A percentile compares a stretch with the other conserved stretches of the same genome.
Evolutionary conservation across 92 coral and sea anemone species (phyloP).

Genomic region (Epizoanthus stellaris): DNA sequence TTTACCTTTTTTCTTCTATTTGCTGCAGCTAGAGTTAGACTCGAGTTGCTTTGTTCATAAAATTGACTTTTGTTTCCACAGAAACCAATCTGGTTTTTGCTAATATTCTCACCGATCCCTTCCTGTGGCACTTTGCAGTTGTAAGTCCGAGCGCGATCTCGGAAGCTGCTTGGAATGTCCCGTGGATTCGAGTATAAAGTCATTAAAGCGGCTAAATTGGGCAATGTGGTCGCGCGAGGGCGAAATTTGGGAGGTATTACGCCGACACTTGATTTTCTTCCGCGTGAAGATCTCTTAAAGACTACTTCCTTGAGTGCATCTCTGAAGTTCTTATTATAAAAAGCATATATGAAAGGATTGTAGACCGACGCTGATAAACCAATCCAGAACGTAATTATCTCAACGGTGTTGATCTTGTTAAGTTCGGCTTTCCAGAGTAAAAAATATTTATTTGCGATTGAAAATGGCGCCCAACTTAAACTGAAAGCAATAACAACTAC

Average conservation of each 20-base stretch:
- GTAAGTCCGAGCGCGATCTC: constrained; percentile 4
- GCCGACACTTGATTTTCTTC: not conserved
- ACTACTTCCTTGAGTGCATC: constrained; percentile 69
- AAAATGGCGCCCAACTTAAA: constrained; percentile 83
- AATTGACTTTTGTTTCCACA: not conserved
- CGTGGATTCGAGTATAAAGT: not conserved
- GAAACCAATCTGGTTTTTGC: not conserved
- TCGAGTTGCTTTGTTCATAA: not conserved
- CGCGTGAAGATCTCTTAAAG: constrained; percentile 29
- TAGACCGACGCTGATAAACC: constrained; percentile 80
- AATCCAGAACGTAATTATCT: constrained; percentile 80
- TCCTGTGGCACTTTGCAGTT: not conserved
- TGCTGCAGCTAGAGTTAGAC: not conserved
- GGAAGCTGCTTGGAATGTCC: not conserved
- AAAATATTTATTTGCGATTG: constrained; percentile 61
- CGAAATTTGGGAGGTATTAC: constrained; percentile 14
- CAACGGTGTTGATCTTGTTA: constrained; percentile 49
- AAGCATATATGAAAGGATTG: constrained; percentile 79
- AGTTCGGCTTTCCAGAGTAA: constrained; percentile 41
- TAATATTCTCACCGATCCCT: not conserved
- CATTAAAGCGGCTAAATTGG: not conserved
- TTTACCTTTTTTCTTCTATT: not conserved
- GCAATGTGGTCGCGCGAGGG: constrained; percentile 40
- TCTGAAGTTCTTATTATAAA: constrained; percentile 81
- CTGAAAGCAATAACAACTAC: constrained; percentile 78